Evolutionary conservation across 2,797 vertebrate species (phyloP).

Genomic region (Myoxocephalus aenaeus): DNA sequence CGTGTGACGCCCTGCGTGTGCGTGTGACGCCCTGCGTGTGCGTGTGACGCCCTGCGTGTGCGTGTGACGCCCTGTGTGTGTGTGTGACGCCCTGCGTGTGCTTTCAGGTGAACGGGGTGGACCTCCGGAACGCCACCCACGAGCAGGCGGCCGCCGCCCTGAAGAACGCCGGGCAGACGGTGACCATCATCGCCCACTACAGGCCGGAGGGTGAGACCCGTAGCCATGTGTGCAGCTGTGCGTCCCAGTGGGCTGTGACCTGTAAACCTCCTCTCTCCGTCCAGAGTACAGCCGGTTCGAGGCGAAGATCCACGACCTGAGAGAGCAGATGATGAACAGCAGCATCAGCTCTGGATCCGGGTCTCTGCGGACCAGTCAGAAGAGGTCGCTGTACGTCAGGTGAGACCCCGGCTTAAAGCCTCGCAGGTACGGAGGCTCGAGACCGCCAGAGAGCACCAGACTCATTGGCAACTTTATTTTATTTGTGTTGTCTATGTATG

Average conservation of each 20-base stretch:
- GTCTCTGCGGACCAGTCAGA: slow-evolving; percentile 95
- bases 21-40: too few relatives aligned
- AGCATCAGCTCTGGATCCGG: slow-evolving; percentile 97
- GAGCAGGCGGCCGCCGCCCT: slow-evolving; percentile 95
- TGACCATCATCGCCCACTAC: slow-evolving; percentile 96
- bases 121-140: slow-evolving; percentile 93
- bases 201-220: slow-evolving; percentile 92
- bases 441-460: too few relatives aligned
- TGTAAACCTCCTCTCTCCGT: not conserved
- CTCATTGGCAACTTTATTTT: too few relatives aligned
- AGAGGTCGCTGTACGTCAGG: slow-evolving; percentile 97
- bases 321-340: slow-evolving; percentile 99
- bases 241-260: too few relatives aligned
- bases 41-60: too few relatives aligned
- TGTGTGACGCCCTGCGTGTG: too few relatives aligned
- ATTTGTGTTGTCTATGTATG: not conserved
- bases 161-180: slow-evolving; percentile 96
- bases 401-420: slow-evolving; percentile 49
- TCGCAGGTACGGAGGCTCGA: not conserved
- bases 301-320: slow-evolving; percentile 97
- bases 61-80: too few relatives aligned
- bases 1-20: too few relatives aligned
- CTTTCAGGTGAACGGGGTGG: slow-evolving; percentile 93
- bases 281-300: slow-evolving; percentile 97
- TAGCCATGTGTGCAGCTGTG: too few relatives aligned